Conservation (phyloP, 1,140 invertebrate genomes). For the Bursaphelenchus mucronatus region DNA sequence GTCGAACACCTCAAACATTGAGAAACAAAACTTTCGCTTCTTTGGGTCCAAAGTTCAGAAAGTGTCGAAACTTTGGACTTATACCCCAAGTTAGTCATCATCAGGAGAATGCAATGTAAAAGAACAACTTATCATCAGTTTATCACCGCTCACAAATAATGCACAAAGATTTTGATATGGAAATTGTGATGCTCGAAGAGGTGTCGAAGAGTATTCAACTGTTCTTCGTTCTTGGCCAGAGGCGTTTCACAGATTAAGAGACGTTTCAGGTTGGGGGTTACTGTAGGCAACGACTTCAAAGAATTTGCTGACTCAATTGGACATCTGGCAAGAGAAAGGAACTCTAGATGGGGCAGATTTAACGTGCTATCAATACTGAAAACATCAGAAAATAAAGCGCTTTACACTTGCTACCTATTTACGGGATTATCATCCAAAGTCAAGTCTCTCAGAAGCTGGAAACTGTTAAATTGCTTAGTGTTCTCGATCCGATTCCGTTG, state of each 20-base stretch:
- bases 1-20: too few relatives aligned
- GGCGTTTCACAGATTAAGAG: conserved; percentile 10
- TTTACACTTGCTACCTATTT: conserved; percentile 5
- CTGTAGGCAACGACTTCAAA: background rate
- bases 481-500: conserved; percentile 3
- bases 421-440: conserved; percentile 26
- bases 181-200: too few relatives aligned
- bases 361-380: conserved; percentile 9
- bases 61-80: too few relatives aligned
- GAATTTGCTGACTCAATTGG: conserved; percentile 1
- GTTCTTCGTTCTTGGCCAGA: background rate
- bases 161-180: too few relatives aligned
- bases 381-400: background rate
- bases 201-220: too few relatives aligned
- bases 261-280: conserved; percentile 4
- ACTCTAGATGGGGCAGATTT: conserved; percentile 17
- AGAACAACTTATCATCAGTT: too few relatives aligned
- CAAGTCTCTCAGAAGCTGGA: conserved; percentile 9
- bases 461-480: conserved; percentile 5
- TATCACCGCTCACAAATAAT: too few relatives aligned
- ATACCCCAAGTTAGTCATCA: too few relatives aligned
- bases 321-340: conserved; percentile 18
- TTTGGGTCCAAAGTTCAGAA: too few relatives aligned
- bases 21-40: too few relatives aligned
- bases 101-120: too few relatives aligned